phyloP scores from a whole-genome alignment of 2,113 vertebrate species.

The Sporophila hypoxantha region DNA sequence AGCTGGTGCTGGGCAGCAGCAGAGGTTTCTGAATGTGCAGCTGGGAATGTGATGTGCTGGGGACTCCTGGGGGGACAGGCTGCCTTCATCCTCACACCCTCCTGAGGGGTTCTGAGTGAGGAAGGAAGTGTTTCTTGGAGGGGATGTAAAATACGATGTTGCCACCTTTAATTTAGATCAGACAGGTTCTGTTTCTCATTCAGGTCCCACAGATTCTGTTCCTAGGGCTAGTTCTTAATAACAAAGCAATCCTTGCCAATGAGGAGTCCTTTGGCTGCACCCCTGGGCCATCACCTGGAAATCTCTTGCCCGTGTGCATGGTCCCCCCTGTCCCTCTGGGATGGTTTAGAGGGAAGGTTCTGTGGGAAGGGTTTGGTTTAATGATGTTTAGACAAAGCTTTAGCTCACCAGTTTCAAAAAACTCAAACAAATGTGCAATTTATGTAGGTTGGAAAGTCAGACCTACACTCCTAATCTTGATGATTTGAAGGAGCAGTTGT shows the following conservation, averaged over 20 bases:
- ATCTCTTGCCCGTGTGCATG: no score
- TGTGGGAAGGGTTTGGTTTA: fast-evolving
- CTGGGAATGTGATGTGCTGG: fast-evolving
- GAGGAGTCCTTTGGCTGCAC: not conserved
- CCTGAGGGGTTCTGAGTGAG: no score
- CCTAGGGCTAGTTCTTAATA: not conserved
- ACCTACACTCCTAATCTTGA: not conserved
- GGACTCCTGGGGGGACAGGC: not conserved
- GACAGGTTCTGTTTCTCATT: not conserved
- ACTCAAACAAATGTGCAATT: not conserved
- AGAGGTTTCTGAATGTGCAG: fast-evolving
- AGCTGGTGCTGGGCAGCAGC: fast-evolving
- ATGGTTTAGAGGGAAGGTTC: not conserved
- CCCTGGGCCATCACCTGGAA: not conserved
- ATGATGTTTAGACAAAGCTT: no score
- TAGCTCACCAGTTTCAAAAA: not conserved
- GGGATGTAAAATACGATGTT: not conserved
- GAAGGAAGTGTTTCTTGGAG: not conserved
- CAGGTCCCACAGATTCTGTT: not conserved
- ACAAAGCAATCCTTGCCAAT: not conserved
- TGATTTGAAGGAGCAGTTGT: not conserved
- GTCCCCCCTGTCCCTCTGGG: not conserved
- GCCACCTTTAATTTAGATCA: not conserved
- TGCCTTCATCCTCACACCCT: not conserved
- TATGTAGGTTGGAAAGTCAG: fast-evolving